Conservation (phyloP, 1,140 invertebrate genomes). For the Protaetia brevitarsis region DNA sequence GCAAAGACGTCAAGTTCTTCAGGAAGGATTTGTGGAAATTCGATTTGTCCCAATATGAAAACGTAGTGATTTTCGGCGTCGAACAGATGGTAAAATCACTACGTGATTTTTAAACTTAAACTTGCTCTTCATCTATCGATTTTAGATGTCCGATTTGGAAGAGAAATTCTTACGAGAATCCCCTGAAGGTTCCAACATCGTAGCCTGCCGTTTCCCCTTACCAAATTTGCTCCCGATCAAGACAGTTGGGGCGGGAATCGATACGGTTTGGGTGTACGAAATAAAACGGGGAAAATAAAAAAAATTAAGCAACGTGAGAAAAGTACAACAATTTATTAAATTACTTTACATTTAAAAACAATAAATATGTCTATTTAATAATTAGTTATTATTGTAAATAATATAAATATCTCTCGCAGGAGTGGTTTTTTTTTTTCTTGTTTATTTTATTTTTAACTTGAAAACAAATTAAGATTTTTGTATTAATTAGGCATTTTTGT, state of each 20-base stretch:
- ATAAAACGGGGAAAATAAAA: no score
- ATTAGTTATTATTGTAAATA: no score
- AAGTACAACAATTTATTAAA: no score
- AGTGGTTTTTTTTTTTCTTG: no score
- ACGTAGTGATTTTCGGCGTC: conserved; percentile 89
- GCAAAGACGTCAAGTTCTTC: conserved; percentile 62
- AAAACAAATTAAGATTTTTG: no score
- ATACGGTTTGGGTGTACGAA: conserved; percentile 87
- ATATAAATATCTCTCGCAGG: no score
- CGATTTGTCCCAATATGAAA: conserved; percentile 69
- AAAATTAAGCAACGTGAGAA: no score
- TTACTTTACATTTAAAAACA: no score
- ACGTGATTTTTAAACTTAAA: conserved; percentile 21
- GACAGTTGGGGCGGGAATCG: conserved; percentile 75
- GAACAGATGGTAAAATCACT: conserved; percentile 74
- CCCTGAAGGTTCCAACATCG: conserved; percentile 62
- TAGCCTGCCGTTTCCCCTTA: conserved; percentile 87
- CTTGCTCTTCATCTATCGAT: conserved; percentile 17
- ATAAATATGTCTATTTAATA: no score
- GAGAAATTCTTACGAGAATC: conserved; percentile 71
- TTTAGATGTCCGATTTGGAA: conserved; percentile 78
- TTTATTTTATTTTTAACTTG: no score
- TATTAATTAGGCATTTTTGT: no score
- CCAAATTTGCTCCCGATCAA: conserved; percentile 64
- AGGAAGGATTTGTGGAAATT: conserved; percentile 80